These are phyloP conservation scores for Chrysochloris asiatica DNA, from an alignment of 2,113 vertebrate species.

Conservation along the genomic window DNA sequence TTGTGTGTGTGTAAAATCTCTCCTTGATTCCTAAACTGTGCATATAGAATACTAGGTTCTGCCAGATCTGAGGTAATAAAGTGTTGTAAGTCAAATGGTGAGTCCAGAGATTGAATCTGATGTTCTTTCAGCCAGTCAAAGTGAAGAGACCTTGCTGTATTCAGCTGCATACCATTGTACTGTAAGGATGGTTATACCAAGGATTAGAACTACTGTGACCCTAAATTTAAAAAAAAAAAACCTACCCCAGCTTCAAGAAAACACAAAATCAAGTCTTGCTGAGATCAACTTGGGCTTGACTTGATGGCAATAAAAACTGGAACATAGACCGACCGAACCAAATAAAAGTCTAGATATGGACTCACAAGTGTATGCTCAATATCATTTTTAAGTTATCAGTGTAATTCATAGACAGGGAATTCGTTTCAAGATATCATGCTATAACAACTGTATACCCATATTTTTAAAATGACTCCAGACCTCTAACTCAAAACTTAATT, in stretches of 20 bases:
- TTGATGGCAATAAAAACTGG: background rate
- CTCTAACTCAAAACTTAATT: background rate
- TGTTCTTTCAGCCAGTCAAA: background rate
- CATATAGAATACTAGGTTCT: background rate
- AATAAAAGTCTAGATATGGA: background rate
- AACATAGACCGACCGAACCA: background rate
- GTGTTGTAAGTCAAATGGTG: background rate
- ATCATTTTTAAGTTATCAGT: background rate
- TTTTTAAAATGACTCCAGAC: background rate
- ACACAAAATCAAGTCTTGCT: background rate
- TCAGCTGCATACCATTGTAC: background rate
- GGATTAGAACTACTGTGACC: background rate
- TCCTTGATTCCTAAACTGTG: background rate
- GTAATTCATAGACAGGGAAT: background rate
- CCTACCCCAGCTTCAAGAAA: background rate
- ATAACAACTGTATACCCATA: background rate
- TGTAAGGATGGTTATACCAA: background rate
- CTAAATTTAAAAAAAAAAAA: background rate
- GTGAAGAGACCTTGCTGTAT: background rate
- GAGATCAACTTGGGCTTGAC: background rate
- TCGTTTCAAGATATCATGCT: background rate
- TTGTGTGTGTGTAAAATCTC: too few relatives aligned
- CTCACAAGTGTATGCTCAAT: too few relatives aligned
- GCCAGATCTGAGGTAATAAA: background rate
- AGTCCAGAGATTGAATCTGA: background rate